Evolutionary conservation across 64 coral and sea anemone genomes (phyloP).

Genomic region (Anthopleura sola): DNA sequence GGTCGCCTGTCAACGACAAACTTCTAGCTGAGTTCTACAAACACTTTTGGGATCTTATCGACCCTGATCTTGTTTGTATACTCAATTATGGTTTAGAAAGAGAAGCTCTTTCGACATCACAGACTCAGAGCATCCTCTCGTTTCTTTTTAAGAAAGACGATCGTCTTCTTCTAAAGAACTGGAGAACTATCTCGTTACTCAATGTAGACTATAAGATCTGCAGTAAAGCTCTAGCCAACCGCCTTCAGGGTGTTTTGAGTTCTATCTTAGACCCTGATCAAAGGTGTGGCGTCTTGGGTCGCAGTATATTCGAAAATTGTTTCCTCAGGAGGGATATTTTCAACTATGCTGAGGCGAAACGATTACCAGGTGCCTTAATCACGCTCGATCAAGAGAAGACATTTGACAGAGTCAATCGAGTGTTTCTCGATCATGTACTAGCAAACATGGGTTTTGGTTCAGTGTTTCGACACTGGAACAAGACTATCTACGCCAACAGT

Average conservation of each 20-base stretch:
- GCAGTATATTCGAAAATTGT: not conserved
- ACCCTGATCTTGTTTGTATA: not conserved
- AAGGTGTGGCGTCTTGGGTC: not conserved
- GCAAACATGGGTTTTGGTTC: conserved; percentile 13
- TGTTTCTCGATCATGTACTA: not conserved
- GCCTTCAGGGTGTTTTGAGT: not conserved
- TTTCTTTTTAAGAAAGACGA: conserved; percentile 31
- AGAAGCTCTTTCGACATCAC: too few species aligned
- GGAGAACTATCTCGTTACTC: conserved; percentile 25
- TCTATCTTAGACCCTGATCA: not conserved
- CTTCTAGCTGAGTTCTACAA: conserved; percentile 33
- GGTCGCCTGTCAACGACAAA: conserved; percentile 31
- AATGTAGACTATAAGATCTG: conserved; percentile 24
- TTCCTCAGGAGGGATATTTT: not conserved
- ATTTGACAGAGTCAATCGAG: conserved; percentile 22
- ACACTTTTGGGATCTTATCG: conserved; percentile 20
- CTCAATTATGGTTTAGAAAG: conserved; percentile 19
- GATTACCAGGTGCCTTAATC: not conserved
- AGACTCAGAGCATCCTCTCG: not conserved
- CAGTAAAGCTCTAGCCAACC: not conserved
- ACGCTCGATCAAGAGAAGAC: conserved; percentile 37
- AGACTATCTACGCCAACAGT: not conserved
- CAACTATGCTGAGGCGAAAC: not conserved
- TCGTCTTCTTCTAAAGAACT: not conserved
- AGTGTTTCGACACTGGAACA: not conserved